phyloP scores from a whole-genome alignment of 2,113 vertebrate genomes.

The Podarcis cretensis region DNA sequence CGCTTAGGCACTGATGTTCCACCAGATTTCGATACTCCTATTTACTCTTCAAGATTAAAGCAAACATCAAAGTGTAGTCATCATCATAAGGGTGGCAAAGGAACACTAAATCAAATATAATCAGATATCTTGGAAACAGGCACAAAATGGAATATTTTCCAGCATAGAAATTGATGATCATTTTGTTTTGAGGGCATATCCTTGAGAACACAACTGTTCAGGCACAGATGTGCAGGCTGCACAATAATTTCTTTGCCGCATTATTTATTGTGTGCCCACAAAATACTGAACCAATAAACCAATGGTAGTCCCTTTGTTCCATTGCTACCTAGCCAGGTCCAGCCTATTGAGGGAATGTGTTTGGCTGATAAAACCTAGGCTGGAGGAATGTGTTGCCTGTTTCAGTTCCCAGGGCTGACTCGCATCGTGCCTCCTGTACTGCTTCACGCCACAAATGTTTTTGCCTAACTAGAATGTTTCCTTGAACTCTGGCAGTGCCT shows the following conservation, averaged over 20 bases:
- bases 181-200: background rate
- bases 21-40: slow-evolving; percentile 20
- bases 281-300: background rate
- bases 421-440: background rate
- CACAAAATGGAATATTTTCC: slow-evolving; percentile 22
- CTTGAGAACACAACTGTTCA: background rate
- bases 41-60: slow-evolving; percentile 54
- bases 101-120: slow-evolving; percentile 16
- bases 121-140: background rate
- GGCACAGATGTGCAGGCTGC: background rate
- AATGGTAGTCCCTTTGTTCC: background rate
- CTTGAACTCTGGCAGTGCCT: too few species aligned
- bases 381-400: background rate
- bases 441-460: too few species aligned
- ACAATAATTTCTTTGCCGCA: background rate
- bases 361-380: background rate
- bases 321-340: background rate
- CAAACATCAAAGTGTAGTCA: slow-evolving; percentile 41
- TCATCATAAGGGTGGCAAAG: background rate
- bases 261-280: background rate
- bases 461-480: too few species aligned
- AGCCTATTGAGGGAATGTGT: background rate
- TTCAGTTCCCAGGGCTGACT: background rate
- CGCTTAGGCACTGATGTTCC: background rate
- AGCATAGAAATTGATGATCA: background rate